phyloP scores from a whole-genome alignment of 35 echinoderm and acorn worm genomes.

The Holothuria glaberrima region DNA sequence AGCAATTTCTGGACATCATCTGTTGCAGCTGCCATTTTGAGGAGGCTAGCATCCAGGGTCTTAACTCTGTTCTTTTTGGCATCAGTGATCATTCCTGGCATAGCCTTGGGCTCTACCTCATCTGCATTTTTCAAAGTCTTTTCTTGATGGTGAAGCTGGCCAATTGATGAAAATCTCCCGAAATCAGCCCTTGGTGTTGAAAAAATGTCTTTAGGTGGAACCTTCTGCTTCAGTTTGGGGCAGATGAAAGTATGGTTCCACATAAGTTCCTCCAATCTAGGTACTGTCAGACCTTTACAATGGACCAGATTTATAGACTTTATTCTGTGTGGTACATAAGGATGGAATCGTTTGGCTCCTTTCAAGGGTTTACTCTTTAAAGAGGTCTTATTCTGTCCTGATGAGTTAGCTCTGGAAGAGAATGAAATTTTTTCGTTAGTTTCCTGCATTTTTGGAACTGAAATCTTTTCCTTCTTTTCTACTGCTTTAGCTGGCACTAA shows the following conservation, averaged over 20 bases:
- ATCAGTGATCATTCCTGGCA: neutral
- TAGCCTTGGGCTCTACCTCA: constrained; percentile 1
- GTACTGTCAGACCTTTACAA: neutral
- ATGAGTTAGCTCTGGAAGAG: too few species aligned
- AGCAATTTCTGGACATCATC: constrained; percentile 21
- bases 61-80: constrained; percentile 11
- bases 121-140: constrained; percentile 11
- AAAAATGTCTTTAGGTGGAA: constrained; percentile 27
- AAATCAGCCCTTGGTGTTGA: neutral
- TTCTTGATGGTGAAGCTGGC: constrained; percentile 12
- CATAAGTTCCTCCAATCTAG: constrained; percentile 20
- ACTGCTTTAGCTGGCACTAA: too few species aligned
- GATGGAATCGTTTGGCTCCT: constrained; percentile 31
- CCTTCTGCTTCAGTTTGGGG: neutral
- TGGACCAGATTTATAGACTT: neutral
- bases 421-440: neutral
- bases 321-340: constrained; percentile 3
- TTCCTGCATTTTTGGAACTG: neutral
- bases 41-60: constrained; percentile 22
- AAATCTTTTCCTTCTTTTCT: too few species aligned
- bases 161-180: constrained; percentile 27
- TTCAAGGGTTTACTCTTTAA: neutral
- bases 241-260: constrained; percentile 28
- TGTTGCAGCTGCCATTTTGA: constrained; percentile 28
- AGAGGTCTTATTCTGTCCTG: neutral